Percentiles rank a stretch among this genome's conserved stretches.
Evolutionary conservation across 1,140 invertebrate genomes (phyloP).

Genomic region (Papilio machaon): DNA sequence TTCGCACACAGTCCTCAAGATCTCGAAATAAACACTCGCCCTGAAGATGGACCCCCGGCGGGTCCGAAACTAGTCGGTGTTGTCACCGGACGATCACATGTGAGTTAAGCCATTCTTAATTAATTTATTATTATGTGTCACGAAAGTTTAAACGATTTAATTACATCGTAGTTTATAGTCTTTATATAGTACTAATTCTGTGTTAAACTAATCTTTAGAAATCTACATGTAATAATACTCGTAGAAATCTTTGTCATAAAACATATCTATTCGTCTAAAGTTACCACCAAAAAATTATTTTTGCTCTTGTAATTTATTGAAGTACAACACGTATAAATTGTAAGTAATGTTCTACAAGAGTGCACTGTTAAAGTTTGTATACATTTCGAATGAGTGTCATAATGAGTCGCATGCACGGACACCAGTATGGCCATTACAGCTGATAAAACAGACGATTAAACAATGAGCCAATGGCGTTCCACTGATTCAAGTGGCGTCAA

Average conservation of each 20-base stretch:
- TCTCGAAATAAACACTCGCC: too few species aligned
- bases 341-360: conserved; percentile 36
- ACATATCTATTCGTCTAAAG: background rate
- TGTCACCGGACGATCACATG: too few species aligned
- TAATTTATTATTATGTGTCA: too few species aligned
- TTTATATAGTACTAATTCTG: background rate
- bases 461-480: conserved; percentile 73
- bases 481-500: conserved; percentile 75
- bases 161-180: background rate
- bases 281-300: background rate
- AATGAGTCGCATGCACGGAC: conserved; percentile 47
- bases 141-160: too few species aligned
- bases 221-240: background rate
- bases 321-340: conserved; percentile 26
- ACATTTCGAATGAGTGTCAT: conserved; percentile 42
- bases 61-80: too few species aligned
- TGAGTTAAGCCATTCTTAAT: too few species aligned
- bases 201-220: background rate
- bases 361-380: background rate
- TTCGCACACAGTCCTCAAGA: too few species aligned
- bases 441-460: conserved; percentile 78
- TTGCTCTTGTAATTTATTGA: background rate
- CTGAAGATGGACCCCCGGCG: too few species aligned
- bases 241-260: background rate
- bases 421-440: conserved; percentile 62